These are phyloP conservation scores for Ornithoptera alexandrae DNA, from an alignment of 2,888 invertebrate species.

Conservation along the genomic window DNA sequence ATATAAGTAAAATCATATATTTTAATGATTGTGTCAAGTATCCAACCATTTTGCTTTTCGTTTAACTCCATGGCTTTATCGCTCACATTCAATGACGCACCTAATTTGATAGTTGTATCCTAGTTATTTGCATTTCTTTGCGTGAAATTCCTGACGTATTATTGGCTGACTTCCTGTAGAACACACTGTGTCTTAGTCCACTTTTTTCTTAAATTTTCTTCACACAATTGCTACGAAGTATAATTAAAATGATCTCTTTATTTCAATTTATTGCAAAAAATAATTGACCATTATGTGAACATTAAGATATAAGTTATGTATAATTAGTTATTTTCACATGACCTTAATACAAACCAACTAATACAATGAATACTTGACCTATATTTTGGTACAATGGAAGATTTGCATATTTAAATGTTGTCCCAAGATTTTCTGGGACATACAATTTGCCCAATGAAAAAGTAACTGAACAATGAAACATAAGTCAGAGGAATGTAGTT, in stretches of 20 bases:
- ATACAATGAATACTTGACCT: conserved; percentile 2
- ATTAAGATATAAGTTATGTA: no score
- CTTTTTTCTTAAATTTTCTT: no score
- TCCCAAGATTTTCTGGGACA: not conserved
- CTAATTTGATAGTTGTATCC: conserved; percentile 2
- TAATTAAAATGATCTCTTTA: no score
- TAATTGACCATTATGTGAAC: no score
- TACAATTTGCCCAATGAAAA: no score
- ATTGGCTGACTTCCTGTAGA: conserved; percentile 2
- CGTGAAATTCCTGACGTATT: not conserved
- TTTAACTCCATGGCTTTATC: not conserved
- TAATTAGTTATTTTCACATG: not conserved
- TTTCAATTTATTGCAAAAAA: no score
- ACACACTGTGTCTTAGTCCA: not conserved
- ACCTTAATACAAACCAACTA: not conserved
- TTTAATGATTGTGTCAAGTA: not conserved
- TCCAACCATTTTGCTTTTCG: not conserved
- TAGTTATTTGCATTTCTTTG: conserved; percentile 3
- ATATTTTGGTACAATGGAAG: not conserved
- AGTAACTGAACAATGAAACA: no score
- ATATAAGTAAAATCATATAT: not conserved
- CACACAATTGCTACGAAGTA: no score
- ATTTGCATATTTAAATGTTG: not conserved
- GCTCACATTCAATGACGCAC: not conserved
- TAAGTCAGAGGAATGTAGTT: no score